phyloP scores from a whole-genome alignment of 2,888 invertebrate species.

The Stenolophus ochropezus region DNA sequence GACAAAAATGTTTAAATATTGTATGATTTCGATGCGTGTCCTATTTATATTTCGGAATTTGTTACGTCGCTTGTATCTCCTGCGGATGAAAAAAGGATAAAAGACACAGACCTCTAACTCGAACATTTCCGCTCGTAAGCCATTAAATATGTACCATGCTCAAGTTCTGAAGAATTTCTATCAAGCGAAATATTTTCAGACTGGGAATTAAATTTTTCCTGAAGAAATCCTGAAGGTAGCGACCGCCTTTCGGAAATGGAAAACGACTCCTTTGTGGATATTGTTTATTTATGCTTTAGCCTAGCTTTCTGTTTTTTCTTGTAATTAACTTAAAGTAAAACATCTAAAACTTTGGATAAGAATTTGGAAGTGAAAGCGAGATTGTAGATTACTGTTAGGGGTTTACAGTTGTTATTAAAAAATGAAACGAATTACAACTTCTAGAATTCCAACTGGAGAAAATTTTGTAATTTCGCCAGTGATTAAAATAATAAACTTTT shows the following conservation, averaged over 20 bases:
- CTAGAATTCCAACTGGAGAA: not conserved
- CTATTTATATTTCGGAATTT: not conserved
- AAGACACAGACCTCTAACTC: slow-evolving; percentile 39
- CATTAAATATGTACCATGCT: slow-evolving; percentile 51
- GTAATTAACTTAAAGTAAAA: slow-evolving; percentile 15
- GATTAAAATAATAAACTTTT: not conserved
- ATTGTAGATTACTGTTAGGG: not conserved
- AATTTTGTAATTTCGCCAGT: not conserved
- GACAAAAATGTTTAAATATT: too few relatives aligned
- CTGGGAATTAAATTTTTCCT: slow-evolving; percentile 50
- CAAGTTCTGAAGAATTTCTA: slow-evolving; percentile 47
- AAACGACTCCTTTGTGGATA: slow-evolving; percentile 42
- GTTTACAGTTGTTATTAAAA: not conserved
- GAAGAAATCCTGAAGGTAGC: slow-evolving; percentile 29
- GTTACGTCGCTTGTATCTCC: not conserved
- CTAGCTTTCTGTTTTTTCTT: not conserved
- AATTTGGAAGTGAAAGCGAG: not conserved
- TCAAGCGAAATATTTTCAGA: slow-evolving; percentile 41
- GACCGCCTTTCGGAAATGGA: slow-evolving; percentile 58
- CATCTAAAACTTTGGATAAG: not conserved
- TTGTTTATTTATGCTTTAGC: slow-evolving; percentile 36
- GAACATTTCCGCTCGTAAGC: slow-evolving; percentile 33
- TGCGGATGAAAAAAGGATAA: not conserved
- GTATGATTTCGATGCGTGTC: too few relatives aligned
- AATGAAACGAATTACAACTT: not conserved